Evolutionary conservation across 2,888 invertebrate genomes (phyloP), one percentile per base, ranked within the genome.

Genomic region (Lumbricus terrestris): DNA sequence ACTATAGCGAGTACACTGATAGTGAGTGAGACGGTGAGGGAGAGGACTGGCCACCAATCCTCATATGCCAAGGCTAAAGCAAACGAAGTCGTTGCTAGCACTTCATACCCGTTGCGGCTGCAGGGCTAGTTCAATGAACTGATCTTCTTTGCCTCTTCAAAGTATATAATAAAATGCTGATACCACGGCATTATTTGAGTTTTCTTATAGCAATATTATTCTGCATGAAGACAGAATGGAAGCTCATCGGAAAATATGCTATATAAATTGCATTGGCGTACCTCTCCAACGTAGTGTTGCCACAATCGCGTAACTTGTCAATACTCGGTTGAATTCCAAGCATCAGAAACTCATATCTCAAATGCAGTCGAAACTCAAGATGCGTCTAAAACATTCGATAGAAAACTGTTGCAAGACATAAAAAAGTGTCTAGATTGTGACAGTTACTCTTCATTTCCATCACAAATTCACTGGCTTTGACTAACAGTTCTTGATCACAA

Each of bases 331-430:
- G 98, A 92, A 99, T 98, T 34, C 99, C 99, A 92, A 99, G 96
- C 98, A 99, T 98, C 42, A 99, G 96, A 92, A 99, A 97, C 95
- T 99, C 99, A 94, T 98, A 99, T 94, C 99, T 96, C 90, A 99
- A 95, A 95, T 99, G 99, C 92, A 99, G 95, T 90, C 99, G 96
- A 95, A 99, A 99, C 95, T 99, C 98, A 47, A 99, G 95, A 93
- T 98, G 95, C 91, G 95, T 95, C 95, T 96, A 93, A 91, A 91
- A 92, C 29, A 85, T 23, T 99, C 23, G 15, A 47, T 23, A 47
- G 47, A 47, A 69, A n/a, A n/a, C n/a, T n/a, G 29, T 29, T 69
- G 8, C 69, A 69, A n/a, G 0, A 69, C 29, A n/a, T 29, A 69
- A 8, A 69, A 8, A n/a, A n/a, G 11, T 15, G 18, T 8, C n/a